These are phyloP conservation scores for Araneus ventricosus DNA, from an alignment of 1,140 invertebrate genomes.

Conservation along the genomic window DNA sequence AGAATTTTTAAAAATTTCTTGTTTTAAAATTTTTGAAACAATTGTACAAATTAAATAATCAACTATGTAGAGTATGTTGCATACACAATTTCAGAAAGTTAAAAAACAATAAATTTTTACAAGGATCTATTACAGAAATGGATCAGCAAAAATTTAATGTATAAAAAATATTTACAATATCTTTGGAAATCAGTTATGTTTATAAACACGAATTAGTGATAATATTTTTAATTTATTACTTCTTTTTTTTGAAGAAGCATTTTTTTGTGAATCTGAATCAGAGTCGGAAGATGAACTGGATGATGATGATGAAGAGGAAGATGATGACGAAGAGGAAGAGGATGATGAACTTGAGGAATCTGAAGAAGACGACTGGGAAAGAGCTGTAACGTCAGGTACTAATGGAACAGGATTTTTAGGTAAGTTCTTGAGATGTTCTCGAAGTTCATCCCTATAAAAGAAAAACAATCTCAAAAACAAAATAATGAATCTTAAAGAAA, in stretches of 20 bases:
- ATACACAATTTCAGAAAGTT: too few species aligned
- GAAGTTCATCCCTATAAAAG: slow-evolving; percentile 87
- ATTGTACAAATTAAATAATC: too few species aligned
- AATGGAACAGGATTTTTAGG: slow-evolving; percentile 83
- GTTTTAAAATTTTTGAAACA: too few species aligned
- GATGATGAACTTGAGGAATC: slow-evolving; percentile 10
- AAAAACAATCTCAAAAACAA: slow-evolving; percentile 66
- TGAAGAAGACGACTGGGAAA: background rate
- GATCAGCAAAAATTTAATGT: too few species aligned
- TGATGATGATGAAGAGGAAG: slow-evolving; percentile 36
- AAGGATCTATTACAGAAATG: too few species aligned
- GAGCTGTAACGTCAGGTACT: background rate
- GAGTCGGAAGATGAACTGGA: slow-evolving; percentile 28
- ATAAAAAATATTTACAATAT: too few species aligned
- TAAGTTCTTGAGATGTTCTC: slow-evolving; percentile 92
- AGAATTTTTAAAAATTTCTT: too few species aligned
- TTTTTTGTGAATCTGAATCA: slow-evolving; percentile 14
- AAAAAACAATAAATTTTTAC: too few species aligned
- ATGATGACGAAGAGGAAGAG: background rate
- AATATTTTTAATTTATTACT: too few species aligned
- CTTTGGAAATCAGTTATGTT: too few species aligned
- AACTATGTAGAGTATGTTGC: too few species aligned
- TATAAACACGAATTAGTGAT: too few species aligned
- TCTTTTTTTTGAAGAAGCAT: background rate
- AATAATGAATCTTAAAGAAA: slow-evolving; percentile 50